Evolutionary conservation across 2,113 vertebrate genomes (phyloP).

Genomic region (Porphyrio hochstetteri): DNA sequence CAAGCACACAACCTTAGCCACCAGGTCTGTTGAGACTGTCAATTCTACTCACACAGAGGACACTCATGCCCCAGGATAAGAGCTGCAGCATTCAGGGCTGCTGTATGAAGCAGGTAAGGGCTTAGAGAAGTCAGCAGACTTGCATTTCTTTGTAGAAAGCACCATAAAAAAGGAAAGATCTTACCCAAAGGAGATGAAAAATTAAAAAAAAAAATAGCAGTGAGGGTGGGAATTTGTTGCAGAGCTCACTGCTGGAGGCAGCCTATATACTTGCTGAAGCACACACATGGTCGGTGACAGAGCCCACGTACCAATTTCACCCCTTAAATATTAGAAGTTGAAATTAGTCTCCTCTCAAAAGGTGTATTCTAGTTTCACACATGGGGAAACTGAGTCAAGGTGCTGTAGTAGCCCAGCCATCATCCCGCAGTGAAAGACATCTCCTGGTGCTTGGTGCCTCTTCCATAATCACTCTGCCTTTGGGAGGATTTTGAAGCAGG

Average conservation of each 20-base stretch:
- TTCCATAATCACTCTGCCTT: not conserved
- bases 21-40: not conserved
- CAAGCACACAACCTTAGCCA: not conserved
- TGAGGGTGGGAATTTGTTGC: not conserved
- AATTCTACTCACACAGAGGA: accelerated
- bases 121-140: not conserved
- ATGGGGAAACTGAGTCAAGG: not conserved
- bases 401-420: not conserved
- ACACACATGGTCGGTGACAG: accelerated
- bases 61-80: not conserved
- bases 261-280: not conserved
- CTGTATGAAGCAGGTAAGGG: not conserved
- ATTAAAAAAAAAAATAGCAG: not conserved
- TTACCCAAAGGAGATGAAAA: not conserved
- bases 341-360: not conserved
- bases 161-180: not conserved
- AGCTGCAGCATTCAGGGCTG: not conserved
- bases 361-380: not conserved
- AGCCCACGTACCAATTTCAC: not conserved
- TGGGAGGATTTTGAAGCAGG: not conserved
- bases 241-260: not conserved
- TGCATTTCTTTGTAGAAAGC: not conserved
- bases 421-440: not conserved
- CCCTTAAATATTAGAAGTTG: not conserved
- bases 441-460: not conserved